Percentiles rank a stretch among this genome's conserved stretches.
These are phyloP conservation scores for Panurus biarmicus DNA, from an alignment of 2,113 vertebrate species.

Conservation along the genomic window DNA sequence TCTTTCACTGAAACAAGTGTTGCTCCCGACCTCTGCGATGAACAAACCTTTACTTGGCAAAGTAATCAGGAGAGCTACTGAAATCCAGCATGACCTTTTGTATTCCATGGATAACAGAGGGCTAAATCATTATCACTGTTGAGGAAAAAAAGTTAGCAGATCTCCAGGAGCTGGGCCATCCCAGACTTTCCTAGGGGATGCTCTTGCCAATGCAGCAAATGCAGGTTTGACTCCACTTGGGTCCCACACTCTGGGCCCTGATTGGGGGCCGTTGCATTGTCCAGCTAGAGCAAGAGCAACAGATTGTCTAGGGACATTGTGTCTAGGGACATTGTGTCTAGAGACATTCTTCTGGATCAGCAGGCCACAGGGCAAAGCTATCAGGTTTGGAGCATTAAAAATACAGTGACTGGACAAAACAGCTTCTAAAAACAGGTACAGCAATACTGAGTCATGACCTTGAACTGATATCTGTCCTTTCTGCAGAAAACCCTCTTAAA, in stretches of 20 bases:
- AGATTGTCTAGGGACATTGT: neutral
- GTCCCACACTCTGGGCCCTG: neutral
- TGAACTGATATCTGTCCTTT: neutral
- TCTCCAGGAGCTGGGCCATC: neutral
- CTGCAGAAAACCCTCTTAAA: neutral
- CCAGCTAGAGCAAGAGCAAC: neutral
- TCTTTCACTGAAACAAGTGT: neutral
- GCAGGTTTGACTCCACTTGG: neutral
- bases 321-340: neutral
- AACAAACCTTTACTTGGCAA: neutral
- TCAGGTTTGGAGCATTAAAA: neutral
- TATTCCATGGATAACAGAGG: neutral
- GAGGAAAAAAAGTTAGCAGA: neutral
- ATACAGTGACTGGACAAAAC: neutral
- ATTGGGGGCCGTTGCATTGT: fast-evolving
- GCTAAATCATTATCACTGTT: neutral
- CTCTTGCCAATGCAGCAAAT: neutral
- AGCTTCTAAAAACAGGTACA: neutral
- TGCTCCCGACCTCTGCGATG: neutral
- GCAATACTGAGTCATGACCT: neutral
- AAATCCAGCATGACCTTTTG: neutral
- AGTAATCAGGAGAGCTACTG: neutral
- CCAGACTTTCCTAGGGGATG: neutral
- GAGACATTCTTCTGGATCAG: neutral
- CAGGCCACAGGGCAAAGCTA: neutral